Conservation (phyloP, 2,113 vertebrate genomes). For the Dascyllus trimaculatus region DNA sequence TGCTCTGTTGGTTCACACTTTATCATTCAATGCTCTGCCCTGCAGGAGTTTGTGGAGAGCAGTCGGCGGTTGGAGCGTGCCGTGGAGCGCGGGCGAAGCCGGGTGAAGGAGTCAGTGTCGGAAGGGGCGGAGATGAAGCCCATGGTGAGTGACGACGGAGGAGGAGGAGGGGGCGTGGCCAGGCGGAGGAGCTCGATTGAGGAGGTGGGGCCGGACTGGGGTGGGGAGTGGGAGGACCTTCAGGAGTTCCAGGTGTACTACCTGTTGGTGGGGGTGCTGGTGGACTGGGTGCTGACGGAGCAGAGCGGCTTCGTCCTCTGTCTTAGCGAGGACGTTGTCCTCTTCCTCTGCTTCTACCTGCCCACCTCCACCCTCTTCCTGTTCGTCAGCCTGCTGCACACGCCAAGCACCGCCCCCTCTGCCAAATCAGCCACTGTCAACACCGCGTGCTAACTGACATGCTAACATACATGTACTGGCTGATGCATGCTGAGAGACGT, state of each 20-base stretch:
- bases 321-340: constrained; percentile 93
- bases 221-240: constrained; percentile 87
- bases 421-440: constrained; percentile 77
- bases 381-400: constrained; percentile 90
- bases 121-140: constrained; percentile 94
- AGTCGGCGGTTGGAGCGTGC: constrained; percentile 92
- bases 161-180: constrained; percentile 82
- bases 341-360: constrained; percentile 95
- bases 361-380: constrained; percentile 95
- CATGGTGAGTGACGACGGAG: constrained; percentile 95
- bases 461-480: constrained; percentile 39
- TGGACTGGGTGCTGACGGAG: constrained; percentile 93
- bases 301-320: constrained; percentile 88
- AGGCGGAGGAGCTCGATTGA: constrained; percentile 27
- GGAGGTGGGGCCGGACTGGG: constrained; percentile 67
- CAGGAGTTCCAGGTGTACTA: constrained; percentile 97
- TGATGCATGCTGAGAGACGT: neutral
- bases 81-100: constrained; percentile 89
- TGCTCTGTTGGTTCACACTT: too few species aligned
- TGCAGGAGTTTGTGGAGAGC: constrained; percentile 97
- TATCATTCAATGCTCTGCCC: constrained; percentile 2
- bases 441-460: constrained; percentile 86
- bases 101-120: constrained; percentile 86
- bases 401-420: constrained; percentile 77
- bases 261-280: constrained; percentile 92